Evolutionary conservation across 2,888 invertebrate species (phyloP).

Genomic region (Drymonia ruficornis): DNA sequence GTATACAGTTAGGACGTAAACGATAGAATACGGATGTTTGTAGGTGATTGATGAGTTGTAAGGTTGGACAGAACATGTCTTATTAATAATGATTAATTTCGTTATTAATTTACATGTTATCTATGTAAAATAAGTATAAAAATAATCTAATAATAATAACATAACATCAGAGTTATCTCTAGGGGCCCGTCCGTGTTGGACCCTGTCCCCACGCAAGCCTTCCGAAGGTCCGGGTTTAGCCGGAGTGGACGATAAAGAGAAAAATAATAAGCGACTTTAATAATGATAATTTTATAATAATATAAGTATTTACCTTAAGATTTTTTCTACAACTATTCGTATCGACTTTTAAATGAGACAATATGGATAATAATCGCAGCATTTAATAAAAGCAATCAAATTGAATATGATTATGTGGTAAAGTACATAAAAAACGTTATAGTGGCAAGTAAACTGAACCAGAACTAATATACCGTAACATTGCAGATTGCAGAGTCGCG

Average conservation of each 20-base stretch:
- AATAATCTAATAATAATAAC: too few relatives aligned
- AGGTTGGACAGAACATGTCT: background rate
- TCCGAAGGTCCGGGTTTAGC: too few relatives aligned
- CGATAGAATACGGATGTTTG: background rate
- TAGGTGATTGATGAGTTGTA: background rate
- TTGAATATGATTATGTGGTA: background rate
- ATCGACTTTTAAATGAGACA: background rate
- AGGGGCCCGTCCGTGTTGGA: too few relatives aligned
- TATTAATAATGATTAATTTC: background rate
- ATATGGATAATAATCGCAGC: background rate
- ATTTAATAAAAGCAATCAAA: background rate
- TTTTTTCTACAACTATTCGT: too few relatives aligned
- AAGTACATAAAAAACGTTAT: background rate
- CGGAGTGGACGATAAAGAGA: too few relatives aligned
- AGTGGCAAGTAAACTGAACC: constrained; percentile 9
- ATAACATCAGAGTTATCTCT: too few relatives aligned
- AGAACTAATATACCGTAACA: constrained; percentile 18
- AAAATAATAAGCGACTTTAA: too few relatives aligned
- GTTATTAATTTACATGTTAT: background rate
- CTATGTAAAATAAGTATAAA: too few relatives aligned
- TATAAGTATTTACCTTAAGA: too few relatives aligned
- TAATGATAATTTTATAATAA: too few relatives aligned
- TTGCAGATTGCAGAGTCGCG: constrained; percentile 8
- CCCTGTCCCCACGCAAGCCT: too few relatives aligned
- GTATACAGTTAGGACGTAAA: constrained; percentile 12